Evolutionary conservation across 2,888 invertebrate species (phyloP), one percentile per base, ranked within the genome.

Genomic region (Meteorus cinctellus): DNA sequence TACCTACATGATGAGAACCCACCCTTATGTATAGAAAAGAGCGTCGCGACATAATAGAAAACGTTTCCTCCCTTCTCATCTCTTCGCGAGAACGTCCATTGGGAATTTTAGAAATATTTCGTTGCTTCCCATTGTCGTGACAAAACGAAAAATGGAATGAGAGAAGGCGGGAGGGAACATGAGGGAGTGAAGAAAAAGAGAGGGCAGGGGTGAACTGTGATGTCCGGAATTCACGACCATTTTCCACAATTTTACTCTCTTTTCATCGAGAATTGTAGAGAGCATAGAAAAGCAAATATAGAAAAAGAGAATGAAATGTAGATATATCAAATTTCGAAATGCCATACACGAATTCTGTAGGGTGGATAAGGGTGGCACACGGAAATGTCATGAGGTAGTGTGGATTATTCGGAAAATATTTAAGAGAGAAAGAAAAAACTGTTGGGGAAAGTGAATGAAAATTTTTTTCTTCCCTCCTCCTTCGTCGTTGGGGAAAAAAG

Each of bases 41-140:
- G 72, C 84, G 83, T 84, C 82, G 83, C 77, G 12, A 82, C 83
- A 87, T 88, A 88, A 88, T 88, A 82, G 86, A 84, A 41, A 88
- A 84, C 82, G 82, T 78, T 82, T 74, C 79, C 79, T 72, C 76
- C 66, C 60, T 48, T 70, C 60, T 62, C 68, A 66, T 71, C 68
- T 45, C 51, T 29, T 51, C 78, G 34, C 60, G 14, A 60, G 71
- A 80, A 78, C 82, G 82, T 84, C 85, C 86, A 84, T 85, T 83
- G 86, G 83, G 82, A 86, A 86, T 86, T 84, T 86, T 86, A 84
- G 82, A 86, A 87, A 86, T 84, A 85, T 84, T 83, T 82, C 79
- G 82, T 78, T 73, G 79, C 81, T 76, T 81, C 77, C 84, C 70
- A 86, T 88, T 87, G 88, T 88, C 81, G 81, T 72, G 55, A 73